Conservation (phyloP, 2,113 vertebrate genomes). For the Strix uralensis region DNA sequence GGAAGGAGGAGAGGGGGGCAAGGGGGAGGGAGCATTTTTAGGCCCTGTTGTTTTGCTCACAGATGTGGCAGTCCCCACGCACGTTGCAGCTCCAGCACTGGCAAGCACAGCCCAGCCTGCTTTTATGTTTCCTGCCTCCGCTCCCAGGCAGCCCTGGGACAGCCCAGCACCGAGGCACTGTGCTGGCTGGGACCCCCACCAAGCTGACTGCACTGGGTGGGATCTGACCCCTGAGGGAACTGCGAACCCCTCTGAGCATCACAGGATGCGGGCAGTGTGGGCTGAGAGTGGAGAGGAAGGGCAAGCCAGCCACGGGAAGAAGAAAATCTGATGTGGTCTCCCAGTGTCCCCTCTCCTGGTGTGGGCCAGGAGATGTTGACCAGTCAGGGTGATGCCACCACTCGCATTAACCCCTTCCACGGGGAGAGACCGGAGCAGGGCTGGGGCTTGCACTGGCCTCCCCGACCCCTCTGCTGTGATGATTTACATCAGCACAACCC, state of each 20-base stretch:
- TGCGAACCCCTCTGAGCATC: not conserved
- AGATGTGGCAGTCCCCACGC: constrained; percentile 17
- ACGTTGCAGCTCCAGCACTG: not conserved
- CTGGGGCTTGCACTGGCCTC: not conserved
- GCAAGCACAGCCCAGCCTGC: constrained; percentile 18
- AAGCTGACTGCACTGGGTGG: not conserved
- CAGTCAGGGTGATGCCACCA: not conserved
- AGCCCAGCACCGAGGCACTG: not conserved
- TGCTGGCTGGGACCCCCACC: fast-evolving
- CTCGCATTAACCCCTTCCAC: not conserved
- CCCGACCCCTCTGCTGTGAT: too few relatives aligned
- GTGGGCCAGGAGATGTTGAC: not conserved
- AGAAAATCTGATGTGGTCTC: not conserved
- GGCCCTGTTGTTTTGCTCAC: not conserved
- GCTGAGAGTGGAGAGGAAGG: not conserved
- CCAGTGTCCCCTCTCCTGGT: not conserved
- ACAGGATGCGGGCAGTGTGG: fast-evolving
- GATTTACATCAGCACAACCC: not conserved
- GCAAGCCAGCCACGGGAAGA: not conserved
- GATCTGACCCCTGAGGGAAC: not conserved
- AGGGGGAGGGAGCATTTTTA: not conserved
- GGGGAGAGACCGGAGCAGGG: not conserved
- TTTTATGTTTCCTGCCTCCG: constrained; percentile 52
- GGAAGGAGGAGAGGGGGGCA: not conserved
- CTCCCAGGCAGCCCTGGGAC: not conserved